Base-by-base conservation (phyloP, 1,140 invertebrate species). In the Spodoptera frugiperda region DNA sequence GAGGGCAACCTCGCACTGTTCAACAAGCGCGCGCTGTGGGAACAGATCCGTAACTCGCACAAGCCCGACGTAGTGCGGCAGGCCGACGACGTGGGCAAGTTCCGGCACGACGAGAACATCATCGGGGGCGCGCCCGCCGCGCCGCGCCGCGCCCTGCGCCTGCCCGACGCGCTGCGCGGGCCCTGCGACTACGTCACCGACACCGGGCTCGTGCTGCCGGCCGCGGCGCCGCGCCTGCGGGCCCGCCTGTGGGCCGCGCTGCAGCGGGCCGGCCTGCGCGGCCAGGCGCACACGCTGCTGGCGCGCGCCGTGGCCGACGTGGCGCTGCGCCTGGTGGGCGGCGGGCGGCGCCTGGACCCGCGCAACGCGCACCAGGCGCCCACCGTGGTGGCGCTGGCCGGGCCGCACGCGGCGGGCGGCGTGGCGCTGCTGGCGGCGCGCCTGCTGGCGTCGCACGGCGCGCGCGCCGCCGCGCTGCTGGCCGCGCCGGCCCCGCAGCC, bases 1-100 rank as follows among this genome's bases (percentile, higher is more conserved):
- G 98, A 98, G 90, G 98, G 98, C 79, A 98, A 98, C 95, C 94
- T 98, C 17, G 97, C 98, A 11, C 93, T 99, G 25, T 98, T 98
- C 94, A 97, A 98, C 93, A 99, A 99, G 94, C 95, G 96, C 91
- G 96, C 96, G 54, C 94, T 96, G 76, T 97, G 96, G 96, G 96
- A 98, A 76, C 80, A 86, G 82, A 88, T 91, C 84, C 96, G 97
- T 80, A 90, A 89, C 79, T 95, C 95, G 14, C 95, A 96, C 55
- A 96, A 96, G 82, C 96, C 96, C 5, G 97, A 97, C 85, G 94
- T 97, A 54, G 87, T 91, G 83, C 84, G 88, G 71, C 83, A 88
- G 67, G 84, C 89, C 57, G 82, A 89, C 80, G 83, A 88, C 76
- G 80, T 90, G 87, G 78, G 82, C 81, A 94, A 94, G 80, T 95